Evolutionary conservation across 1,140 invertebrate species (phyloP).

Genomic region (Parasteatoda tepidariorum): DNA sequence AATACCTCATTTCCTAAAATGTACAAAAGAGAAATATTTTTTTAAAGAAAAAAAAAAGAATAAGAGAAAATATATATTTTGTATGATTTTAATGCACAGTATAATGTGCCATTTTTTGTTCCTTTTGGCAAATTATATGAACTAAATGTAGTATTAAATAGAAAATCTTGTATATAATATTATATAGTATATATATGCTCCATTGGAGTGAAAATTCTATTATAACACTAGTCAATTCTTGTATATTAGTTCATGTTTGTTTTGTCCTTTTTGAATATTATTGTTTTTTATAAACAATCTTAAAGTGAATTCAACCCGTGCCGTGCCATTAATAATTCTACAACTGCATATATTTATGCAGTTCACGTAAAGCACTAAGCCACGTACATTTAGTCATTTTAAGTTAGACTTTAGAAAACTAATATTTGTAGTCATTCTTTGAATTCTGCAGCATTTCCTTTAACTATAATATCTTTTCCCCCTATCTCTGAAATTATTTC

Average conservation of each 20-base stretch:
- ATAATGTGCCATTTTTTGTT: constrained; percentile 13
- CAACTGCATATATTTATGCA: neutral
- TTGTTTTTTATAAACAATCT: too few relatives aligned
- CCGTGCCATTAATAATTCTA: neutral
- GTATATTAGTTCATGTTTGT: neutral
- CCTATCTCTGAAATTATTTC: too few relatives aligned
- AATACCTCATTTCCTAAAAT: neutral
- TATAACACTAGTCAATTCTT: constrained; percentile 16
- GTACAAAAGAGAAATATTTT: neutral
- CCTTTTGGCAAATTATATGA: neutral
- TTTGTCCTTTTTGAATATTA: neutral
- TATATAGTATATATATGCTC: neutral
- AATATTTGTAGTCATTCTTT: too few relatives aligned
- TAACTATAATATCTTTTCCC: too few relatives aligned
- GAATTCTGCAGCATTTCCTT: too few relatives aligned
- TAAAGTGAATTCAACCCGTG: constrained; percentile 17
- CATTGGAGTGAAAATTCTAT: neutral
- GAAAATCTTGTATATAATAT: neutral
- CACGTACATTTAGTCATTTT: constrained; percentile 36
- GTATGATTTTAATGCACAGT: neutral
- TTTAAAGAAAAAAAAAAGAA: neutral
- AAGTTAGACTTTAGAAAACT: constrained; percentile 32
- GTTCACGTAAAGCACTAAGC: neutral
- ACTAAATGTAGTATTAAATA: too few relatives aligned
- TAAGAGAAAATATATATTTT: neutral